Conservation (phyloP, 2,888 invertebrate species). For the Ctenicera cuprea region DNA sequence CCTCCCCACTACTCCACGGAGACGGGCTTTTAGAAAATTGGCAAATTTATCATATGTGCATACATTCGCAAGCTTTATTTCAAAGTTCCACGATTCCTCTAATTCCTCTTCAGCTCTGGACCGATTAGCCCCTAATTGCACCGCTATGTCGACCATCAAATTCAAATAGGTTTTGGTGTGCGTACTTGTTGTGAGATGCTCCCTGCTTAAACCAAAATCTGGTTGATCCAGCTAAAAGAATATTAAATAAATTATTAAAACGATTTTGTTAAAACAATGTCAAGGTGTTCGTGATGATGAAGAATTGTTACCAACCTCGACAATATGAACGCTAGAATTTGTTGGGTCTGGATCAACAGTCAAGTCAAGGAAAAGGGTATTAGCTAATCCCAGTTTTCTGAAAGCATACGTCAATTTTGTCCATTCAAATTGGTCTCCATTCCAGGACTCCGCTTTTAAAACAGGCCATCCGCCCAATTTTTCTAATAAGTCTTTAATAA, state of each 20-base stretch:
- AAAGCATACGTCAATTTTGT: neutral
- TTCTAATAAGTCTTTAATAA: constrained; percentile 69
- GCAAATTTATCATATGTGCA: too few species aligned
- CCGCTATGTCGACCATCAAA: constrained; percentile 92
- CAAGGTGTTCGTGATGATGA: too few species aligned
- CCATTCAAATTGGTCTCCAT: constrained; percentile 17
- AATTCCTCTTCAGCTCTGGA: constrained; percentile 79
- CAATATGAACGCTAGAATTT: constrained; percentile 52
- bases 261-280: constrained; percentile 82
- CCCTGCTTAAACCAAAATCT: constrained; percentile 76
- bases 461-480: constrained; percentile 75
- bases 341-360: constrained; percentile 51
- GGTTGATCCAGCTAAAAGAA: constrained; percentile 84
- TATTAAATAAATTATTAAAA: constrained; percentile 79
- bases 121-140: constrained; percentile 88
- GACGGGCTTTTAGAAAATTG: too few species aligned
- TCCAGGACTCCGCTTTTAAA: constrained; percentile 27
- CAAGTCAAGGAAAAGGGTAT: constrained; percentile 47
- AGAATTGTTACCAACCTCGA: constrained; percentile 45
- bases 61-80: constrained; percentile 93
- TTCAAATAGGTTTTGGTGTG: constrained; percentile 81
- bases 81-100: constrained; percentile 78
- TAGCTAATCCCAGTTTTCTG: constrained; percentile 45
- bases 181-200: constrained; percentile 82
- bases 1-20: too few species aligned